These are phyloP conservation scores for Corythoichthys haematopterus DNA, from an alignment of 2,113 vertebrate species.

Conservation along the genomic window DNA sequence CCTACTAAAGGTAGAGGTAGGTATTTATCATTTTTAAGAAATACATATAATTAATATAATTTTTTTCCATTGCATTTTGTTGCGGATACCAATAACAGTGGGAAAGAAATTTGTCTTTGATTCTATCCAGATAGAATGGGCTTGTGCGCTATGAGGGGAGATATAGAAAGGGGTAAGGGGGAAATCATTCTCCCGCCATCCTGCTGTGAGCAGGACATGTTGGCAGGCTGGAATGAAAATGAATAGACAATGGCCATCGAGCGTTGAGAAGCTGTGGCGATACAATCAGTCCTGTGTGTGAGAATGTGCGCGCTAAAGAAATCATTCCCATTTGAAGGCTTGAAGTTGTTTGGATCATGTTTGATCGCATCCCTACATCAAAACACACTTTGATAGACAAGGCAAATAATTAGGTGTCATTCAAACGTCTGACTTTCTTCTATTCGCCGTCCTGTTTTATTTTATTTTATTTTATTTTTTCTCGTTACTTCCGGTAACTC, in stretches of 20 bases:
- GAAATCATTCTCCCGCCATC: constrained; percentile 14
- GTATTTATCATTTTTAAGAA: no score
- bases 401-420: constrained; percentile 79
- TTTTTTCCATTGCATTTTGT: background rate
- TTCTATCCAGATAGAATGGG: background rate
- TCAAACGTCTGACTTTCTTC: constrained; percentile 68
- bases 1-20: background rate
- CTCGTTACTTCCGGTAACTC: background rate
- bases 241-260: constrained; percentile 62
- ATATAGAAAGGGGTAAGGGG: background rate
- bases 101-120: background rate
- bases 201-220: constrained; percentile 65
- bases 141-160: background rate
- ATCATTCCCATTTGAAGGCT: constrained; percentile 68
- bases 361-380: constrained; percentile 72
- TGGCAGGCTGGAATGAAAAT: constrained; percentile 66
- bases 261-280: constrained; percentile 51
- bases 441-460: background rate
- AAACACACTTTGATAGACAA: constrained; percentile 75
- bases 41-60: background rate
- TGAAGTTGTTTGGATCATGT: constrained; percentile 74
- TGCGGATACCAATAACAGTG: background rate
- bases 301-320: constrained; percentile 49
- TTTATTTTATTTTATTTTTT: background rate
- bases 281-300: constrained; percentile 48